Evolutionary conservation across 2,113 vertebrate species (phyloP).

Genomic region (Gymnarchus niloticus): DNA sequence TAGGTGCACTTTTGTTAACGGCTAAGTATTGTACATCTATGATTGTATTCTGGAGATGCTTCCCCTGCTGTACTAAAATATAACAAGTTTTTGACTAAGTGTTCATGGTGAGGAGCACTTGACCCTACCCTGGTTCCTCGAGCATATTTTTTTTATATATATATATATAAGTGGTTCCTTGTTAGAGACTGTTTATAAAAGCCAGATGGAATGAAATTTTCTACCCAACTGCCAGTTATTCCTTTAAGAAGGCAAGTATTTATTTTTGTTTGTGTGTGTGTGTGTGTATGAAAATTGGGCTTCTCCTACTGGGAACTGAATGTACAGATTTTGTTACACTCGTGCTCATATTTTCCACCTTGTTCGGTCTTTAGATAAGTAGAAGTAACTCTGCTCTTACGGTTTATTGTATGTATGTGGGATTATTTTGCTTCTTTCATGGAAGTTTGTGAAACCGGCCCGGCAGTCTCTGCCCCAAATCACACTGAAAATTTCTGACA

Average conservation of each 20-base stretch:
- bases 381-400: not conserved
- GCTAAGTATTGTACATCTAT: slow-evolving; percentile 11
- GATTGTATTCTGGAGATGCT: slow-evolving; percentile 8
- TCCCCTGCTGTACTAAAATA: slow-evolving; percentile 11
- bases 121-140: not conserved
- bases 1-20: slow-evolving; percentile 20
- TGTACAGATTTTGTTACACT: not conserved
- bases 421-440: not conserved
- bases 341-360: not conserved
- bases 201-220: not conserved
- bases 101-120: not conserved
- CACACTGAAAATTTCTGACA: too few species aligned
- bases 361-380: not conserved
- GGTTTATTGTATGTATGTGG: not conserved
- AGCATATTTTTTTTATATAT: not conserved
- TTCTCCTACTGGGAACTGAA: not conserved
- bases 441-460: not conserved
- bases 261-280: not conserved
- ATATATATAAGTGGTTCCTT: not conserved
- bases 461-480: not conserved
- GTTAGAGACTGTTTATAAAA: not conserved
- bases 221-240: not conserved
- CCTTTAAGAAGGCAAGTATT: not conserved
- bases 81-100: slow-evolving; percentile 8
- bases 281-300: not conserved